Evolutionary conservation across 2,113 vertebrate genomes (phyloP), one percentile per base, ranked within the genome.

Genomic region (Corydoras sp.): DNA sequence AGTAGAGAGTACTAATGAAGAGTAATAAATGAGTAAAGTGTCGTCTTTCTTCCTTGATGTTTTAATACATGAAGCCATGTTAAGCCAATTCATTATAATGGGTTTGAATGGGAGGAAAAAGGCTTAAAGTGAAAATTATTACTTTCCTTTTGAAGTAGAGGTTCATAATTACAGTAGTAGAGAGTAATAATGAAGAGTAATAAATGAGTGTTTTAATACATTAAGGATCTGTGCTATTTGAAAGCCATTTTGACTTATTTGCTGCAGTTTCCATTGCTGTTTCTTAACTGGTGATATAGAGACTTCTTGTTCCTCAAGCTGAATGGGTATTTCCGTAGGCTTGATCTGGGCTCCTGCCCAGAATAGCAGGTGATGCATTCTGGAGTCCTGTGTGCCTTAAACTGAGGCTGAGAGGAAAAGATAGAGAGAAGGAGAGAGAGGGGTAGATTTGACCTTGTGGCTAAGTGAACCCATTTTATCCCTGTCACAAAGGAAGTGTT

Each of bases 341-440:
- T 63, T 75, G 54, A 55, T 71, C 65, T 80, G 79, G 77, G 65
- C 31, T 76, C 49, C n/a, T 74, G 74, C 78, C 81, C 81, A 80
- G 65, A 80, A 73, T 70, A 78, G 72, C 81, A 80, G 76, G 81
- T 77, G 81, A 82, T 78, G 78, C 51, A 63, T 75, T 76, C 15
- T 43, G 68, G 59, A 61, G 62, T 61, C 8, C 68, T 71, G 14
- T 77, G 58, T 30, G 58, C 13, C 15, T 70, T 64, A 58, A 64
- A 51, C 9, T 50, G 14, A 18, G 9, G 10, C 4, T 6, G 55
- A 18, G 18, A 69, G 43, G 30, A 3, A 60, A 11, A 50, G 55
- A 58, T 9, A 9, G n/a, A 15, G 29, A 15, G 65, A 32, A 1
- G 15, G 13, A 35, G 6, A 64, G 49, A 10, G 14, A 18, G 10